Evolutionary conservation across 2,113 vertebrate species (phyloP).

Genomic region (Papio anubis): DNA sequence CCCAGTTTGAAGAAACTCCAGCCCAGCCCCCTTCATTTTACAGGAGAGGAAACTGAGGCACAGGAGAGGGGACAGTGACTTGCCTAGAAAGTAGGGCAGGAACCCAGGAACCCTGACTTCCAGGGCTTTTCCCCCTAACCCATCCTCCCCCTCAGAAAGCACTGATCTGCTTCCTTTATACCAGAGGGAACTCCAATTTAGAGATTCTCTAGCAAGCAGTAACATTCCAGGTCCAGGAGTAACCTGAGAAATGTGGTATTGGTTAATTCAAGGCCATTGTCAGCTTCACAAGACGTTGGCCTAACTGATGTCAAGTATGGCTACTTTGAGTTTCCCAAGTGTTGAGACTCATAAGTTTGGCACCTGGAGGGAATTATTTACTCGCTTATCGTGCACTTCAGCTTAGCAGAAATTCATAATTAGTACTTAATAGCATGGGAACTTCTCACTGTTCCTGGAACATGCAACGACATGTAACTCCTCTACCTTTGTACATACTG

Average conservation of each 20-base stretch:
- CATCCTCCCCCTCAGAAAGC: neutral
- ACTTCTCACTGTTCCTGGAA: neutral
- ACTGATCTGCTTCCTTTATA: neutral
- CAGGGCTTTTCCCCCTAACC: neutral
- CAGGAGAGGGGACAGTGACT: neutral
- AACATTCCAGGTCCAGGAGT: neutral
- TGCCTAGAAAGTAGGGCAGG: neutral
- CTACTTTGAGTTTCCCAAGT: neutral
- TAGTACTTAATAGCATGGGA: neutral
- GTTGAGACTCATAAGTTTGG: neutral
- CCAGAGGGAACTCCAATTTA: neutral
- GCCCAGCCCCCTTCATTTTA: neutral
- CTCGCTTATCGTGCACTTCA: neutral
- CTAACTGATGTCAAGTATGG: neutral
- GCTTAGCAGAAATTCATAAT: constrained; percentile 36
- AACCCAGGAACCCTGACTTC: neutral
- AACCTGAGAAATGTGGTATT: neutral
- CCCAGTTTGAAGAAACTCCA: neutral
- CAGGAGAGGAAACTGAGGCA: neutral
- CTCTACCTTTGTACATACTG: neutral
- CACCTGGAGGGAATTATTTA: neutral
- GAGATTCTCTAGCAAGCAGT: neutral
- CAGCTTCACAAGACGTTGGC: neutral
- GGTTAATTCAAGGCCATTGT: neutral
- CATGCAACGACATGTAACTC: neutral